A percentile compares a stretch with the other conserved stretches of the same genome.
Evolutionary conservation across 1,140 invertebrate species (phyloP).

Genomic region (Ephestia elutella): DNA sequence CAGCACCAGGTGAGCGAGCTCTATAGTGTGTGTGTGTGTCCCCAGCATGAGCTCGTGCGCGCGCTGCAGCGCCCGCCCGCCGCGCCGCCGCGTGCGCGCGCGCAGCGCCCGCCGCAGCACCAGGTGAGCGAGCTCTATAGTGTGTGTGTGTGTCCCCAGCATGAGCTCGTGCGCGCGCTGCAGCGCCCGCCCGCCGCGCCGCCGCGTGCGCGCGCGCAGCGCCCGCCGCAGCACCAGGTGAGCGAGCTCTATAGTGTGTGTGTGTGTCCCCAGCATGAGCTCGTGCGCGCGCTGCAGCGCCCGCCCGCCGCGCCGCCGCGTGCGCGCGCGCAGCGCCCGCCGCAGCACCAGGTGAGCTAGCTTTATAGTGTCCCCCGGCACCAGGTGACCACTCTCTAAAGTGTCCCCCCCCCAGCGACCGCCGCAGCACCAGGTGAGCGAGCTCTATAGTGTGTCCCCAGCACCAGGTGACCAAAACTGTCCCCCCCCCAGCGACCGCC

Average conservation of each 20-base stretch:
- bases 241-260: too few species aligned
- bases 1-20: constrained; percentile 12
- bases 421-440: constrained; percentile 2
- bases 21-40: too few species aligned
- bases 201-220: neutral
- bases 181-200: constrained; percentile 27
- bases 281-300: constrained; percentile 38
- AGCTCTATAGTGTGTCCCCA: too few species aligned
- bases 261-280: too few species aligned
- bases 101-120: constrained; percentile 15
- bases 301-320: constrained; percentile 16
- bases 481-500: too few species aligned
- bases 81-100: constrained; percentile 1
- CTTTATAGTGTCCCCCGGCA: too few species aligned
- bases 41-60: constrained; percentile 43
- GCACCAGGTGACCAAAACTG: too few species aligned
- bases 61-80: constrained; percentile 33
- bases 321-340: constrained; percentile 6
- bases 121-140: constrained; percentile 1
- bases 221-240: constrained; percentile 18
- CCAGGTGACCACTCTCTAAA: too few species aligned
- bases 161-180: constrained; percentile 42
- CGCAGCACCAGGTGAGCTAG: constrained; percentile 13
- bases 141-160: too few species aligned
- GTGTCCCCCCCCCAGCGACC: too few species aligned